Evolutionary conservation across 92 coral and sea anemone genomes (phyloP), one percentile per base, ranked within the genome.

Genomic region (Parazoanthus swiftii): DNA sequence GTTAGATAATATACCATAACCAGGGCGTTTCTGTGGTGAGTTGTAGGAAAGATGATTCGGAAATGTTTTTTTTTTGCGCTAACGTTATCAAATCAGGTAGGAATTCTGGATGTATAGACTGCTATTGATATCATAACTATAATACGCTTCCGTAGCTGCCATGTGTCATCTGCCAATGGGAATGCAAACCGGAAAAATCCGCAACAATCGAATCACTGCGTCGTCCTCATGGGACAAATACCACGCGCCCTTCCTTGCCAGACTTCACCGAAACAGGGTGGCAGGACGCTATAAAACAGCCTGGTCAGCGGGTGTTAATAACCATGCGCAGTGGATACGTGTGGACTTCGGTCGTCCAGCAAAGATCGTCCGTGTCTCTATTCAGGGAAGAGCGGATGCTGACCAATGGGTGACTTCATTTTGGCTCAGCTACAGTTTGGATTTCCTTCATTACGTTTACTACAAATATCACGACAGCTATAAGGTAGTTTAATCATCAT

Each of bases 261-360:
- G 93, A 66, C 77, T 91, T 21, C 85, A 89, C 26, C 85, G 76
- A 71, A 9, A 73, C 21, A 73, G 15, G 46, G 39, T 35, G 59
- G 20, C 15, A 36, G 91, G 93, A 8, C 81, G 86, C 78, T 91
- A 63, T 43, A 36, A 25, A 0, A 90, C 89, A 23, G 88, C 94
- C 4, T 94, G 97, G 97, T 56, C 93, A 38, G 92, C 97, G 4
- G 86, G 74, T 77, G 74, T 81, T 25, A 94, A 94, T 80, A 94
- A 94, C 90, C 93, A 90, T 42, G 85, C 86, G 56, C 97, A 94
- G 76, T 95, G 86, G 88, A 88, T 89, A 44, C 94, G 94, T 88
- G 96, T 93, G 38, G 85, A 63, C 70, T 81, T 81, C 38, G 76
- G 76, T 59, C 85, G 68, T 58, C 46, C 48, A 21, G 70, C 82